A percentile compares a stretch with the other conserved stretches of the same genome.
These are phyloP conservation scores for Argentina silus DNA, from an alignment of 2,797 vertebrate species.

Conservation along the genomic window DNA sequence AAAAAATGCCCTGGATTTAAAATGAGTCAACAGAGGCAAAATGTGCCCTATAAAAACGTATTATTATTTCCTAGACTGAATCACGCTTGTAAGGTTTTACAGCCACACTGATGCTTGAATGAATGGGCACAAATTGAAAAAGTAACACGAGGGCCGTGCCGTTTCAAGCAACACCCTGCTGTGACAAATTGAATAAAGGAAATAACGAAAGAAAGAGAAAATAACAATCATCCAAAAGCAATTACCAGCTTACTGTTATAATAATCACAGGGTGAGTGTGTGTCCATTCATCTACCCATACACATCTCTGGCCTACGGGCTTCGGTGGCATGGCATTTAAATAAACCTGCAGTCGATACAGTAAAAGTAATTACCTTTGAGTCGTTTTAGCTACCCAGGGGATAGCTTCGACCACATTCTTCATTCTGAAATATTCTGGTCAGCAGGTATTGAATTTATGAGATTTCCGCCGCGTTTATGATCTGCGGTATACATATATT, in stretches of 20 bases:
- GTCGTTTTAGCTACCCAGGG: conserved; percentile 8
- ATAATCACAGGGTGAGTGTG: not conserved
- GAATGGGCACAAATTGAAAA: conserved; percentile 19
- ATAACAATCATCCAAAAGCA: no score
- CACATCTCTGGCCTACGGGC: not conserved
- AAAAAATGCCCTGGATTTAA: no score
- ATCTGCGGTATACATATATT: no score
- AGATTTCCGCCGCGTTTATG: no score
- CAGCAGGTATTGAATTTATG: no score
- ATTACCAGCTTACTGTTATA: no score
- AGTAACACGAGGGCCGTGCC: conserved; percentile 14
- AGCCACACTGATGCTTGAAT: not conserved
- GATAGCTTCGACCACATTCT: not conserved
- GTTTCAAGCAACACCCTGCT: not conserved
- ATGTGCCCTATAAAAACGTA: no score
- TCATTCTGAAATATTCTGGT: not conserved
- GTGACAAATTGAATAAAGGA: not conserved
- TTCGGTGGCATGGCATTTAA: conserved; percentile 19
- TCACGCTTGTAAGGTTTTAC: not conserved
- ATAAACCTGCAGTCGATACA: conserved; percentile 24
- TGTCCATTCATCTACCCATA: not conserved
- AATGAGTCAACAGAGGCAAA: no score
- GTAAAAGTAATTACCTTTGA: conserved; percentile 31
- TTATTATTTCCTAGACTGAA: no score
- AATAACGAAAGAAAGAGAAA: not conserved